These are phyloP conservation scores for Paralvinella palmiformis DNA, from an alignment of 1,140 invertebrate species.

Conservation along the genomic window DNA sequence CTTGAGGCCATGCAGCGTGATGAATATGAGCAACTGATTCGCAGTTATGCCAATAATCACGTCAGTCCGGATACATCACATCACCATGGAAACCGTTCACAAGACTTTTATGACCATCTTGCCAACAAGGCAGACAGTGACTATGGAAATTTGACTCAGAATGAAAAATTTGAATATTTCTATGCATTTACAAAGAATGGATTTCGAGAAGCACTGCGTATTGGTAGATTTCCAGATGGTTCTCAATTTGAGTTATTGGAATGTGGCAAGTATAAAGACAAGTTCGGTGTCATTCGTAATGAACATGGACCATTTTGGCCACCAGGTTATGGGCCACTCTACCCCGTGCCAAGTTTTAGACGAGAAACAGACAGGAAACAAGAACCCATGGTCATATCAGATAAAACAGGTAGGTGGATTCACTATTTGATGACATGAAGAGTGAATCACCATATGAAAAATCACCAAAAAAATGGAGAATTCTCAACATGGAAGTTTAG, in stretches of 20 bases:
- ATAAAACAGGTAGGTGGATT: too few species aligned
- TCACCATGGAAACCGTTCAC: neutral
- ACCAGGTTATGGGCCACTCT: conserved; percentile 35
- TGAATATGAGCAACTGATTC: neutral
- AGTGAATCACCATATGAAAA: too few species aligned
- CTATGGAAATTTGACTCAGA: conserved; percentile 13
- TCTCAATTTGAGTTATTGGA: conserved; percentile 25
- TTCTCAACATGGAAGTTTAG: too few species aligned
- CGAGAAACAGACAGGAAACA: neutral
- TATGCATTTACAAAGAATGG: conserved; percentile 38
- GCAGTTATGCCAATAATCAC: neutral
- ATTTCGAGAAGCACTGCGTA: conserved; percentile 32
- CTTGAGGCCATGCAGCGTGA: neutral
- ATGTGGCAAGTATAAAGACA: conserved; percentile 39
- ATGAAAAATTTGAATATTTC: conserved; percentile 13
- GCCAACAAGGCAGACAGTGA: conserved; percentile 3
- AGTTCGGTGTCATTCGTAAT: conserved; percentile 39
- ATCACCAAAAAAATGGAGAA: too few species aligned
- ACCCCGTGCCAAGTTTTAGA: conserved; percentile 29
- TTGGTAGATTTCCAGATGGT: conserved; percentile 36
- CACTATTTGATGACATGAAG: too few species aligned
- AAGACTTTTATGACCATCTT: conserved; percentile 4
- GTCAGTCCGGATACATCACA: conserved; percentile 39
- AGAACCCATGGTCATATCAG: neutral
- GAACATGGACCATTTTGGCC: conserved; percentile 47